Evolutionary conservation across 2,888 invertebrate genomes (phyloP).

Genomic region (Cyaniris semiargus): DNA sequence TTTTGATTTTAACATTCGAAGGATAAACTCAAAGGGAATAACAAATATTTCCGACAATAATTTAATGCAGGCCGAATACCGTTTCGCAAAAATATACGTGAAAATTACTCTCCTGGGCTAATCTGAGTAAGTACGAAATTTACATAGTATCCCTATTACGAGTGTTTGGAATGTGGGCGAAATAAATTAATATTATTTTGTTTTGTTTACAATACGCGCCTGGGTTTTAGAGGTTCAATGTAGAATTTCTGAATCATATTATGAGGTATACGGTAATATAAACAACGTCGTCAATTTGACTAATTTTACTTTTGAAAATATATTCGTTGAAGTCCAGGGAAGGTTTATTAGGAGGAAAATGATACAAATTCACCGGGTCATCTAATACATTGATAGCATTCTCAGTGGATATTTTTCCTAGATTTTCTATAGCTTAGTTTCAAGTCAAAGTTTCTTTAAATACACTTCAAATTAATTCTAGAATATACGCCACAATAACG

Average conservation of each 20-base stretch:
- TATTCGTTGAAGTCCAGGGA: too few species aligned
- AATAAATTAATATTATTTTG: conserved; percentile 7
- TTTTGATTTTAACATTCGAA: conserved; percentile 1
- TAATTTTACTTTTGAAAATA: too few species aligned
- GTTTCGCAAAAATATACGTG: conserved; percentile 15
- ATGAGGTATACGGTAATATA: too few species aligned
- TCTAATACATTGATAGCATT: too few species aligned
- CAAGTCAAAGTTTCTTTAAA: too few species aligned
- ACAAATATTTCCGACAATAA: conserved; percentile 17
- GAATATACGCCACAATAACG: not conserved
- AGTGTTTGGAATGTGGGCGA: not conserved
- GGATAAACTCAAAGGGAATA: not conserved
- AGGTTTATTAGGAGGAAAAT: too few species aligned
- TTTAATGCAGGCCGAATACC: conserved; percentile 1
- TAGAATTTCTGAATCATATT: not conserved
- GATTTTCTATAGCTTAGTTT: too few species aligned
- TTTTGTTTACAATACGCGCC: conserved; percentile 3
- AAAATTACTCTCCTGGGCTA: conserved; percentile 18
- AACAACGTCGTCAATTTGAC: too few species aligned
- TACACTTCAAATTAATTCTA: not conserved
- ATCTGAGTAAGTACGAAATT: conserved; percentile 16
- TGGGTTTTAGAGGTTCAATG: not conserved
- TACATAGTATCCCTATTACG: not conserved
- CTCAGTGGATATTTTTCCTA: too few species aligned
- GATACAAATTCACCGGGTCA: too few species aligned